Evolutionary conservation across 2,797 vertebrate genomes (phyloP), one percentile per base, ranked within the genome.

Genomic region (Darevskia nairensis): DNA sequence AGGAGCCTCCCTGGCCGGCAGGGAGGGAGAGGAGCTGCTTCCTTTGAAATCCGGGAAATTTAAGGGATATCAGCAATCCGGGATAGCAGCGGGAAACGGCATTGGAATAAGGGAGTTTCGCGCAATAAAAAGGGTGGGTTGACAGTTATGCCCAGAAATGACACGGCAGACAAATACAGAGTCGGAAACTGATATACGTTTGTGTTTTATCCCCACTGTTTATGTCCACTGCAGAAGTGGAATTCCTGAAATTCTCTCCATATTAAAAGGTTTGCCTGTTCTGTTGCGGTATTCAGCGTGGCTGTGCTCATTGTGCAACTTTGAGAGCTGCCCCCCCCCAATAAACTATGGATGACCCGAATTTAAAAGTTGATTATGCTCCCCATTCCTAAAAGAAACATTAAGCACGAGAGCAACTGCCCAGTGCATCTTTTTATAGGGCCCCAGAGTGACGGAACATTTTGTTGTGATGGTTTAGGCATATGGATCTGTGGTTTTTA

Each of bases 271-370:
- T 71, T 1, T 6, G n/a, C 9, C 2, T 66, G 46, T 88, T 41
- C 32, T 29, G 6, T 2, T 21, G 69, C 68, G 64, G 92, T 88
- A 85, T 90, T 94, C 81, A 87, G 27, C 25, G 41, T 80, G 80
- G 27, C 41, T 32, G 59, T 71, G 25, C 2, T 11, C n/a, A 72
- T 10, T 2, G 35, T 35, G 35, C 35, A 35, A 35, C 35, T 35
- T 35, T 35, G 35, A 35, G 35, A 35, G 35, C 35, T 35, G 35
- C 35, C 35, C 35, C 35, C 35, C 35, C 35, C 35, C 35, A 35
- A 35, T 35, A 35, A 35, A 35, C 35, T 35, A 35, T 35, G 35
- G 35, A 35, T 76, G 11, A 82, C 25, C 35, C 23, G 5, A 39
- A 61, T 23, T 32, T 78, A 59, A 46, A 23, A 61, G n/a, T 61